Evolutionary conservation across 2,888 invertebrate species (phyloP).

Genomic region (Drosophila longiperda): DNA sequence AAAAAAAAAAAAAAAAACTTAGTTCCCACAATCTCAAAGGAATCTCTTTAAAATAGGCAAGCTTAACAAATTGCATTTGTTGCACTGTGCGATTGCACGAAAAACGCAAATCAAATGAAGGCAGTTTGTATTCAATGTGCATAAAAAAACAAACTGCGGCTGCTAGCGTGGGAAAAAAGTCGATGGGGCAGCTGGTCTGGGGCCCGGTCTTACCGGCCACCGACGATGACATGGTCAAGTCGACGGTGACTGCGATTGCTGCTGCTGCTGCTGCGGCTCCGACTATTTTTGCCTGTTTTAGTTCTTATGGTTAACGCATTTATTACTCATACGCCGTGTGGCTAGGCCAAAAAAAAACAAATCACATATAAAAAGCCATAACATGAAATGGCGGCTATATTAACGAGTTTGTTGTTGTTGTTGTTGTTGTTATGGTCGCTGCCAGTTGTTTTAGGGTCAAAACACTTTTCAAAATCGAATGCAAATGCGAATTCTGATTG

Average conservation of each 20-base stretch:
- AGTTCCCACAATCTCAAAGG: neutral
- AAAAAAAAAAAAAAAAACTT: neutral
- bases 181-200: conserved; percentile 33
- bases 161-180: conserved; percentile 70
- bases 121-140: conserved; percentile 63
- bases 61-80: conserved; percentile 32
- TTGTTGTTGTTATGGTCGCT: conserved; percentile 17
- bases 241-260: conserved; percentile 2
- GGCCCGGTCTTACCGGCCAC: conserved; percentile 37
- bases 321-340: conserved; percentile 69
- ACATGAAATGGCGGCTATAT: conserved; percentile 25
- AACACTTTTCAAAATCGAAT: conserved; percentile 61
- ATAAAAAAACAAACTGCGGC: conserved; percentile 44
- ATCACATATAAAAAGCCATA: neutral
- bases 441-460: conserved; percentile 65
- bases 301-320: conserved; percentile 51
- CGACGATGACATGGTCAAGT: conserved; percentile 37
- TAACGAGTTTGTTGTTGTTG: conserved; percentile 6
- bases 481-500: conserved; percentile 56
- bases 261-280: neutral
- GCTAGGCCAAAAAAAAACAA: conserved; percentile 17
- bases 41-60: neutral
- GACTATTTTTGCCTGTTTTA: conserved; percentile 29
- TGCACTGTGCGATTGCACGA: conserved; percentile 46
- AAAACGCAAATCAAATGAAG: conserved; percentile 54